Evolutionary conservation across 2,888 invertebrate species (phyloP).

Genomic region (Eupithecia abbreviata): DNA sequence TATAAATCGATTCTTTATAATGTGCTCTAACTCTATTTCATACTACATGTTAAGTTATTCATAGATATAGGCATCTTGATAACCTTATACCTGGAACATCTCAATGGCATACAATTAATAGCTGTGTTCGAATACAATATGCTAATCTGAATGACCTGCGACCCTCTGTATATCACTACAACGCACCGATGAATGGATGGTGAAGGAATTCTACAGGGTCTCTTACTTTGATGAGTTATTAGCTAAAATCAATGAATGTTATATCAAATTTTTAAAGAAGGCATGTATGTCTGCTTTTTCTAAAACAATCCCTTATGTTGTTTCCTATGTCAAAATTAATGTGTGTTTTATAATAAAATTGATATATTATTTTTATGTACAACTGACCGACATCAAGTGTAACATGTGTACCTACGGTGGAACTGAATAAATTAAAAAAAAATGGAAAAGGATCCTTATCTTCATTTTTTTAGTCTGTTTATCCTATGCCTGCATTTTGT

Average conservation of each 20-base stretch:
- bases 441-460: background rate
- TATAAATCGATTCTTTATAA: background rate
- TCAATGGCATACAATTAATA: conserved; percentile 6
- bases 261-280: too few species aligned
- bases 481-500: too few species aligned
- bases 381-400: too few species aligned
- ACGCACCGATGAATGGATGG: background rate
- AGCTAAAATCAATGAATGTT: background rate
- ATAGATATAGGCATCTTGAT: background rate
- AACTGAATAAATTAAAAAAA: too few species aligned
- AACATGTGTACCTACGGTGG: too few species aligned
- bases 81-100: conserved; percentile 3
- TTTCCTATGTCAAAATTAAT: too few species aligned
- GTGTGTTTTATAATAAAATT: too few species aligned
- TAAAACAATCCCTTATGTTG: too few species aligned
- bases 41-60: background rate
- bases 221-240: background rate
- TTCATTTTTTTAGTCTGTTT: background rate
- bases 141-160: background rate
- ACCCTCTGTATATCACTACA: background rate
- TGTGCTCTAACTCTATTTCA: background rate
- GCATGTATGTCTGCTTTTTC: too few species aligned
- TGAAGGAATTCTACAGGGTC: conserved; percentile 4
- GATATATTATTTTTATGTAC: too few species aligned
- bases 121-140: background rate